These are phyloP conservation scores for Papilio glaucus DNA, from an alignment of 1,140 invertebrate species.

Conservation along the genomic window DNA sequence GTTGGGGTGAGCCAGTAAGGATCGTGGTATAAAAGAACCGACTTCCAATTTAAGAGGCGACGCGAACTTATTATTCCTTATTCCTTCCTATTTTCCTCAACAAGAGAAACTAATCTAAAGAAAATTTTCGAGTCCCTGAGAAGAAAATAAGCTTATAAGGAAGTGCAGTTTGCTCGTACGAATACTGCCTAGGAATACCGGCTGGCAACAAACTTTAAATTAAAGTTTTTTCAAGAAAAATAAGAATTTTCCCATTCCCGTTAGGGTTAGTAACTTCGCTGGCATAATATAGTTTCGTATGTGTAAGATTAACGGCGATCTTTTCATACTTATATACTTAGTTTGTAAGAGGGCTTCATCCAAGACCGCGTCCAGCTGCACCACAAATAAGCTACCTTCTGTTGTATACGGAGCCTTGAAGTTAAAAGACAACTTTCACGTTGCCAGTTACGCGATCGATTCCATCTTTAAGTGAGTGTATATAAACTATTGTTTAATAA, in stretches of 20 bases:
- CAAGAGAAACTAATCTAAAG: constrained; percentile 83
- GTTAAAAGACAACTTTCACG: too few species aligned
- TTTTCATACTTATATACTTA: not conserved
- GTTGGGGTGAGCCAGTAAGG: constrained; percentile 56
- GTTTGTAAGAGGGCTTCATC: not conserved
- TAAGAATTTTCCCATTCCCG: constrained; percentile 63
- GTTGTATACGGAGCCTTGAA: too few species aligned
- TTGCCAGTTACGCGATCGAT: too few species aligned
- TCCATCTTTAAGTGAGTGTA: too few species aligned
- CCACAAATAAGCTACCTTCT: too few species aligned
- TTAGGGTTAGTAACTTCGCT: constrained; percentile 37
- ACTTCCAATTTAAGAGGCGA: constrained; percentile 73
- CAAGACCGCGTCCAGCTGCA: not conserved
- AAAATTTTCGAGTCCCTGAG: constrained; percentile 79
- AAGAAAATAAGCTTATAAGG: constrained; percentile 83
- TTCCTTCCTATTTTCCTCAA: constrained; percentile 78
- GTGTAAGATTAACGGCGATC: constrained; percentile 28
- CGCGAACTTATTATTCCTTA: constrained; percentile 76
- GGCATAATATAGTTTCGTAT: constrained; percentile 58
- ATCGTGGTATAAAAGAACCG: constrained; percentile 63
- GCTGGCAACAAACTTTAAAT: constrained; percentile 79
- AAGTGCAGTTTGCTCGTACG: constrained; percentile 78
- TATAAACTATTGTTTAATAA: too few species aligned
- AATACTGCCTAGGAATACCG: constrained; percentile 70
- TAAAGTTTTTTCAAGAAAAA: constrained; percentile 72